Evolutionary conservation across 2,797 vertebrate species (phyloP), one percentile per base, ranked within the genome.

Genomic region (Propithecus deckenii): DNA sequence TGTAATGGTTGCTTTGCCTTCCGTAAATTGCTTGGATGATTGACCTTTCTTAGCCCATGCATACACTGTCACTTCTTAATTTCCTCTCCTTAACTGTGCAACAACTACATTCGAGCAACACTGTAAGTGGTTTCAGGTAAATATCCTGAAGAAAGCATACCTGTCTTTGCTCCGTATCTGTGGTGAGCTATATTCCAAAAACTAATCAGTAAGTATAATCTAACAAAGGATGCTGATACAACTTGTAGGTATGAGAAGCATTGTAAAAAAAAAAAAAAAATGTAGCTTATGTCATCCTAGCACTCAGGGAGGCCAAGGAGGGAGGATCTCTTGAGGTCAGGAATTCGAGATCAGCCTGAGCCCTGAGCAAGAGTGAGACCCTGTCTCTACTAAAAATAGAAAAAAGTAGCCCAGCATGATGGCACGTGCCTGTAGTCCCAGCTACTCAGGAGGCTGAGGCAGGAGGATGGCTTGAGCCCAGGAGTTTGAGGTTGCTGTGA

Each of bases 11-110:
- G 35, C 93, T 96, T 96, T 85, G 52, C 78, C 65, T 89, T 94
- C 46, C 63, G 67, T 76, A 94, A 97, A 96, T 83, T 87, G 83
- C 48, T 90, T 72, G 25, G 32, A 84, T 95, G 38, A 43, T 72
- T 57, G 65, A 75, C 71, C 23, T 61, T 86, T 89, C 83, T 59
- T 95, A 96, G 61, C n/a, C 55, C 12, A 15, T 43, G 46, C 71
- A 67, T 61, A 87, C 43, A 43, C 23, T 9, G 14, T 74, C 76
- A 38, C 55, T 74, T 96, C 48, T 89, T 55, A 89, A 86, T 91
- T 67, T 86, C 13, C 87, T 69, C n/a, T 74, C 46, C 85, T 59
- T 78, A 63, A 74, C 25, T 80, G 71, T 93, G 23, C 69, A 0
- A 20, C 65, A 18, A 84, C 25, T 89, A 67, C 86, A n/a, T 89